These are phyloP conservation scores for Thymelicus lineola DNA, from an alignment of 2,888 invertebrate genomes.

Conservation along the genomic window DNA sequence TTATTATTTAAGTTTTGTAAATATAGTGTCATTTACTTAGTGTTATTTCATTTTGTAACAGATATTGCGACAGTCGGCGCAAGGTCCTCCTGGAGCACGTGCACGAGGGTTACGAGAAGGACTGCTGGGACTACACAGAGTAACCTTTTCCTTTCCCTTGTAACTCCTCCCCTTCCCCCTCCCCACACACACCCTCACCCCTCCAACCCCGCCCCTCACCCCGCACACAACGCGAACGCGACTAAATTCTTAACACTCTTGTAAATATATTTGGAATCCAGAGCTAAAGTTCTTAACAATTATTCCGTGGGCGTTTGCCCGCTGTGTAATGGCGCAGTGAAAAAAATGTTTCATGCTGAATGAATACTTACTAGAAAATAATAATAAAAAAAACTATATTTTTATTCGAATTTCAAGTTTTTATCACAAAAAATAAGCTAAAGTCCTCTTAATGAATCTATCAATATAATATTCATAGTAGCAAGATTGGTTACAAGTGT, in stretches of 20 bases:
- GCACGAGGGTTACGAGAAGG: slow-evolving; percentile 99
- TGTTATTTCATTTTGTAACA: slow-evolving; percentile 66
- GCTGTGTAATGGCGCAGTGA: background rate
- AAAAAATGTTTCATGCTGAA: background rate
- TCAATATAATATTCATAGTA: slow-evolving; percentile 1
- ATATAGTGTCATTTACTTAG: background rate
- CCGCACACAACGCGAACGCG: slow-evolving; percentile 44
- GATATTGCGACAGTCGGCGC: slow-evolving; percentile 99
- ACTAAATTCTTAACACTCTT: slow-evolving; percentile 30
- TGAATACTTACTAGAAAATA: background rate
- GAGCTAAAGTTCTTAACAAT: slow-evolving; percentile 31
- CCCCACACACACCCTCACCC: slow-evolving; percentile 35
- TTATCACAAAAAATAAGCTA: background rate
- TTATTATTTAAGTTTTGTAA: slow-evolving; percentile 29
- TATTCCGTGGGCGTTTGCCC: slow-evolving; percentile 28
- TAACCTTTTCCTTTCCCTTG: slow-evolving; percentile 70
- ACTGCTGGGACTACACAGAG: slow-evolving; percentile 98
- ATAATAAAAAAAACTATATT: slow-evolving; percentile 1
- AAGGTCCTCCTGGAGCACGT: slow-evolving; percentile 98
- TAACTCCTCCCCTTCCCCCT: slow-evolving; percentile 1
- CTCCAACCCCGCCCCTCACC: slow-evolving; percentile 45
- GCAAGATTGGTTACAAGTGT: background rate
- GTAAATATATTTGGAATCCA: slow-evolving; percentile 26
- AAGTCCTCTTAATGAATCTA: background rate
- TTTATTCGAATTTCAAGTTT: slow-evolving; percentile 3